Evolutionary conservation across 2,888 invertebrate species (phyloP).

Genomic region (Shargacucullia verbasci): DNA sequence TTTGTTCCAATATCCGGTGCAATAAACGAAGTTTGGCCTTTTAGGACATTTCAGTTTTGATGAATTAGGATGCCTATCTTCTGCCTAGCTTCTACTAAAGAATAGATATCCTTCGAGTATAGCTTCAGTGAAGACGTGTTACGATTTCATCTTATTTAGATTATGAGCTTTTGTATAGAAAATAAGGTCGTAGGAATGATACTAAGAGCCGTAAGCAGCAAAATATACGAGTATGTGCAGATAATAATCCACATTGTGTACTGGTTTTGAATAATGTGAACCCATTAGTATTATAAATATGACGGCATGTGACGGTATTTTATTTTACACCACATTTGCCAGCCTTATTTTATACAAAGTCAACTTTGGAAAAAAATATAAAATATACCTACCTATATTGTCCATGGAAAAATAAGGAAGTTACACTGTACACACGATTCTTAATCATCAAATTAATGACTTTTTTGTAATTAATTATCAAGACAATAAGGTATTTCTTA

Average conservation of each 20-base stretch:
- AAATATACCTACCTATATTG: too few relatives aligned
- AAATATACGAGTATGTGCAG: constrained; percentile 10
- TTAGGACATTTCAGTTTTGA: not conserved
- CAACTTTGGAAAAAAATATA: constrained; percentile 2
- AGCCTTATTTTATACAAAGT: constrained; percentile 1
- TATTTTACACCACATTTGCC: constrained; percentile 13
- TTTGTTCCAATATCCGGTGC: not conserved
- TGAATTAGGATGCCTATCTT: too few relatives aligned
- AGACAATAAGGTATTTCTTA: too few relatives aligned
- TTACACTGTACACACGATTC: too few relatives aligned
- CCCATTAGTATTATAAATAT: constrained; percentile 18
- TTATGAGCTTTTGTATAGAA: constrained; percentile 13
- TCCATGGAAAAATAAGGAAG: not conserved
- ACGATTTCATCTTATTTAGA: constrained; percentile 24
- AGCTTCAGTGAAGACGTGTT: too few relatives aligned
- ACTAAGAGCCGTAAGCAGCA: not conserved
- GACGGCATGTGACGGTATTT: constrained; percentile 6
- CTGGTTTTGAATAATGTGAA: constrained; percentile 13
- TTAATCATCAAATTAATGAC: too few relatives aligned
- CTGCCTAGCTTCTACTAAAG: not conserved
- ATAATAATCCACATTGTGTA: constrained; percentile 18
- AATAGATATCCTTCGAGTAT: not conserved
- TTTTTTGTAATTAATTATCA: too few relatives aligned
- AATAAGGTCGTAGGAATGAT: constrained; percentile 15
- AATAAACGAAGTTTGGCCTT: not conserved